phyloP scores from a whole-genome alignment of 2,888 invertebrate species.

The Pediacus dermestoides region DNA sequence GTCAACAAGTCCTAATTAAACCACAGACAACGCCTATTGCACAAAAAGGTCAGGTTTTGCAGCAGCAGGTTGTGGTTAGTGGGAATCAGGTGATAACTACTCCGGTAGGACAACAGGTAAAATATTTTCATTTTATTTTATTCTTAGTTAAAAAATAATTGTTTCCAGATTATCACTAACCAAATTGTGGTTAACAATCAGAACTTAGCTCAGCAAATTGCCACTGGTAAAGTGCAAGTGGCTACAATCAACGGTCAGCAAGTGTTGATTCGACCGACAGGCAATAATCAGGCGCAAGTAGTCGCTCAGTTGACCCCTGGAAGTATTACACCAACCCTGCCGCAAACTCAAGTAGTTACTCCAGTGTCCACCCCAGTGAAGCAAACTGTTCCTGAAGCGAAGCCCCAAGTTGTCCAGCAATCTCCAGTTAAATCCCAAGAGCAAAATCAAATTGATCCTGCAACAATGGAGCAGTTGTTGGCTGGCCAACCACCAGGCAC shows the following conservation, averaged over 20 bases:
- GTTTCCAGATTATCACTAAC: slow-evolving; percentile 51
- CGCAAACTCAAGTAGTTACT: slow-evolving; percentile 19
- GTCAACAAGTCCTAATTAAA: slow-evolving; percentile 41
- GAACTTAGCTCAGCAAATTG: slow-evolving; percentile 74
- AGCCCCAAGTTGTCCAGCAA: slow-evolving; percentile 8
- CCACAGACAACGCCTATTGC: slow-evolving; percentile 43
- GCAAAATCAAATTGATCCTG: slow-evolving; percentile 37
- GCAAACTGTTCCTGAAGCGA: slow-evolving; percentile 5
- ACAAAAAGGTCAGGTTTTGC: slow-evolving; percentile 49
- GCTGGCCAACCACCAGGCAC: slow-evolving; percentile 82
- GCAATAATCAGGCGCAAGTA: slow-evolving; percentile 75
- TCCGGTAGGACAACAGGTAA: slow-evolving; percentile 51
- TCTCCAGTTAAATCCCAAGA: slow-evolving; percentile 15
- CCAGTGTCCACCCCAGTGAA: slow-evolving; percentile 8
- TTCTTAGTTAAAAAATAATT: too few species aligned
- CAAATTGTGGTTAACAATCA: slow-evolving; percentile 78
- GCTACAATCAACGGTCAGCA: slow-evolving; percentile 84
- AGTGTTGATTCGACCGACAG: slow-evolving; percentile 74
- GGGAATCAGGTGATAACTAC: slow-evolving; percentile 45
- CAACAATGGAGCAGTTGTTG: slow-evolving; percentile 68
- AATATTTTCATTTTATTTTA: too few species aligned
- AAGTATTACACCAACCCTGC: slow-evolving; percentile 32
- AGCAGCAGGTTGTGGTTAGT: slow-evolving; percentile 44
- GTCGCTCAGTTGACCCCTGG: slow-evolving; percentile 64
- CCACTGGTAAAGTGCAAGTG: slow-evolving; percentile 77